phyloP scores from a whole-genome alignment of 1,140 invertebrate genomes.

The Gerris buenoi region DNA sequence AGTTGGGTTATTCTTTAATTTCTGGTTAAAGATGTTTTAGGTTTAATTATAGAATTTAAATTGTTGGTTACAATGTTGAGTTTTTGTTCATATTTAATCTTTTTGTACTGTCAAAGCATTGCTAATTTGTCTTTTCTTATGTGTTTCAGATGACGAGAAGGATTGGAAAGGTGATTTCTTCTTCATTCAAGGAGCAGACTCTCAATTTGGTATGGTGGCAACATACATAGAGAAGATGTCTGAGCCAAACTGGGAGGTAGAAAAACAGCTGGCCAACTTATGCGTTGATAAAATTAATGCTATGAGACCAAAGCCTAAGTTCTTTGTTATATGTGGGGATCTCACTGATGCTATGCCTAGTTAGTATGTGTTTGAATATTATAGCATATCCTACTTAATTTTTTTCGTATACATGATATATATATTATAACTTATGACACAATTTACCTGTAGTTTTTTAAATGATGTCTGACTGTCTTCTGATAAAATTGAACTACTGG shows the following conservation, averaged over 20 bases:
- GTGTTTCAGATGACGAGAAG: conserved; percentile 17
- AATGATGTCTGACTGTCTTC: too few species aligned
- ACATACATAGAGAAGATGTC: conserved; percentile 27
- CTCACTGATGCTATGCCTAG: conserved; percentile 36
- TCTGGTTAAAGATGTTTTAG: too few species aligned
- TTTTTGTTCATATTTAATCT: background rate
- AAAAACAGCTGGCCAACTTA: conserved; percentile 30
- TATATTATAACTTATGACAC: too few species aligned
- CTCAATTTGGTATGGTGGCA: conserved; percentile 38
- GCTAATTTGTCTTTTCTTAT: background rate
- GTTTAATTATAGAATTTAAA: too few species aligned
- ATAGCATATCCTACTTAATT: too few species aligned
- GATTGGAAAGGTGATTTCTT: conserved; percentile 26
- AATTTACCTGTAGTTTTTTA: too few species aligned
- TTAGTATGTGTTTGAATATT: too few species aligned
- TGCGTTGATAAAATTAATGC: conserved; percentile 33
- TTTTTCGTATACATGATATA: too few species aligned
- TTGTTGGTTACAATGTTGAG: too few species aligned
- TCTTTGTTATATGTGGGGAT: conserved; percentile 42
- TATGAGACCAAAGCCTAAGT: conserved; percentile 35
- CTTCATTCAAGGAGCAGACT: conserved; percentile 39
- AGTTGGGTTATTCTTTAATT: too few species aligned
- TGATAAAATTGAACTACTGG: too few species aligned
- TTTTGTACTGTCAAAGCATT: too few species aligned
- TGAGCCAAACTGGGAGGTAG: conserved; percentile 33